Percentiles rank a stretch among this genome's conserved stretches.
Evolutionary conservation across 1,140 invertebrate species (phyloP).

Genomic region (Thalassaphorura encarpata): DNA sequence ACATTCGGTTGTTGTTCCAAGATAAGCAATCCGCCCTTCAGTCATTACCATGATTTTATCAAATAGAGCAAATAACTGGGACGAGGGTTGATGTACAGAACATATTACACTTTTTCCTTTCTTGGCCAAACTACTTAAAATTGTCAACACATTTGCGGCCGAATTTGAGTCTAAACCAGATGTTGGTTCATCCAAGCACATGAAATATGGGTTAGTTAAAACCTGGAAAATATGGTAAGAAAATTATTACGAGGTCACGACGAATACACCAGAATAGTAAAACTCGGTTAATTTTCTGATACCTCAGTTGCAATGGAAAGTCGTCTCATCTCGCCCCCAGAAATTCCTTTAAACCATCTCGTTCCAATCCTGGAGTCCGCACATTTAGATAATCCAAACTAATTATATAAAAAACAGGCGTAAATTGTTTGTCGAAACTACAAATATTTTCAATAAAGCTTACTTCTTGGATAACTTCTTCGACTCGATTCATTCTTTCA

Average conservation of each 20-base stretch:
- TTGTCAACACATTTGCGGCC: slow-evolving; percentile 77
- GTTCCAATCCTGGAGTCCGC: slow-evolving; percentile 79
- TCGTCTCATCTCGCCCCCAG: slow-evolving; percentile 89
- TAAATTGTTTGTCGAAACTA: too few species aligned
- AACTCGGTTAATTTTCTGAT: too few species aligned
- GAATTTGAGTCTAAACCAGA: slow-evolving; percentile 76
- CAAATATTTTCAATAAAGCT: not conserved
- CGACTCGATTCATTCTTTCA: slow-evolving; percentile 68
- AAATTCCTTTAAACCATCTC: slow-evolving; percentile 79
- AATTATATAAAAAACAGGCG: too few species aligned
- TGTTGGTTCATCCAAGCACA: slow-evolving; percentile 96
- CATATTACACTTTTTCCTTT: slow-evolving; percentile 38
- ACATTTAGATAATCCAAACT: slow-evolving; percentile 76
- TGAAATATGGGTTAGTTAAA: slow-evolving; percentile 80
- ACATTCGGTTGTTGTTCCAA: slow-evolving; percentile 39
- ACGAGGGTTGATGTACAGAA: slow-evolving; percentile 38
- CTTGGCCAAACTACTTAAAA: slow-evolving; percentile 58
- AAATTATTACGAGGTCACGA: too few species aligned
- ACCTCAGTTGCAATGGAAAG: slow-evolving; percentile 92
- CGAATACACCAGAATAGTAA: too few species aligned
- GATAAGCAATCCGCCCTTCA: slow-evolving; percentile 46
- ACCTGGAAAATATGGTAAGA: too few species aligned
- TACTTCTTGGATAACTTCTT: slow-evolving; percentile 81
- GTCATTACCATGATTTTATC: slow-evolving; percentile 40
- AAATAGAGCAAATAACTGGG: slow-evolving; percentile 40